Percentiles rank a stretch among this genome's conserved stretches.
These are phyloP conservation scores for Panorpa germanica DNA, from an alignment of 2,888 invertebrate genomes.

Conservation along the genomic window DNA sequence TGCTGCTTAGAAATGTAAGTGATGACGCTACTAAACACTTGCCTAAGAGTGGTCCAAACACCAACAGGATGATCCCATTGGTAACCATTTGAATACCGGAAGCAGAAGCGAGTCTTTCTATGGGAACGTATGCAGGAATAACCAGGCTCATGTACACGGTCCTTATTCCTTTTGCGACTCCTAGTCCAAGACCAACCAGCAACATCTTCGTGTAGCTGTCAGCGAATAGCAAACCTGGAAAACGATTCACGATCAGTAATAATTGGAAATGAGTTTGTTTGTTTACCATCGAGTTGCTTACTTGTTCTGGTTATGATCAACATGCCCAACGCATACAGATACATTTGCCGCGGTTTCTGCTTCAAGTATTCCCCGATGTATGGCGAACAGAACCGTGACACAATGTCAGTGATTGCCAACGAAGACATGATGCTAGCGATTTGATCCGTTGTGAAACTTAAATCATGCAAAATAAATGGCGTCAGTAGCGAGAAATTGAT, in stretches of 20 bases:
- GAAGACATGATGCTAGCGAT: slow-evolving; percentile 43
- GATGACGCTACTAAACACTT: slow-evolving; percentile 13
- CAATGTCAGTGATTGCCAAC: slow-evolving; percentile 34
- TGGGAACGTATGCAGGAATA: slow-evolving; percentile 45
- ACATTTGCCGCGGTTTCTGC: slow-evolving; percentile 41
- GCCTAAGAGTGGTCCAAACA: slow-evolving; percentile 44
- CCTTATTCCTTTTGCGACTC: slow-evolving; percentile 46
- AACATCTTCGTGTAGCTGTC: slow-evolving; percentile 21
- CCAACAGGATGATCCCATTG: slow-evolving; percentile 40
- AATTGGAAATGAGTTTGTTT: slow-evolving; percentile 1
- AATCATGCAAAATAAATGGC: slow-evolving; percentile 45
- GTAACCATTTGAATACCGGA: slow-evolving; percentile 50
- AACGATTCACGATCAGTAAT: slow-evolving; percentile 17
- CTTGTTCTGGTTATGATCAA: slow-evolving; percentile 38
- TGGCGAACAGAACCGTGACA: slow-evolving; percentile 41
- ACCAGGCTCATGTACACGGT: slow-evolving; percentile 49
- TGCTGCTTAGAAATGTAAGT: slow-evolving; percentile 1
- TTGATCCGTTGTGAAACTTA: slow-evolving; percentile 32
- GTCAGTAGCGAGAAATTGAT: slow-evolving; percentile 45
- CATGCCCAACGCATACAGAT: slow-evolving; percentile 35
- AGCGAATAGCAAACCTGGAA: slow-evolving; percentile 23
- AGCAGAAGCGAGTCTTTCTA: slow-evolving; percentile 44
- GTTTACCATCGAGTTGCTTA: slow-evolving; percentile 25
- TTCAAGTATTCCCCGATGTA: slow-evolving; percentile 44
- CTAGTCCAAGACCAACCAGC: slow-evolving; percentile 34